Evolutionary conservation across 2,113 vertebrate species (phyloP), one percentile per base, ranked within the genome.

Genomic region (Oryzias curvinotus): DNA sequence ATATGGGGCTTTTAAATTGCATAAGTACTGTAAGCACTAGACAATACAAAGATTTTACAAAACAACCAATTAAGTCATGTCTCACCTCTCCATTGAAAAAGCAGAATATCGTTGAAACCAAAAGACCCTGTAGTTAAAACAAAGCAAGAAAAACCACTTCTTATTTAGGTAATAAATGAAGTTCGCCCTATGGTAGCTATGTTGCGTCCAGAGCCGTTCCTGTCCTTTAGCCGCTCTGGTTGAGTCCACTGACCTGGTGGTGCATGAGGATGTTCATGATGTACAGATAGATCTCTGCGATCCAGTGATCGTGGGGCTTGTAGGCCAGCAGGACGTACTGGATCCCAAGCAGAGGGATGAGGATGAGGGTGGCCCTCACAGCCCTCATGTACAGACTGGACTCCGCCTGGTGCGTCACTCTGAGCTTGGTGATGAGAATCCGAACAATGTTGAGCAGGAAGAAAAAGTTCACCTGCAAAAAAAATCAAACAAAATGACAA

Each of bases 381-480:
- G 97, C 95, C 65, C 97, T 94, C 96, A 99, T 98, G 88, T 99
- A 99, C 8, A 98, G 94, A 73, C 95, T 96, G 79, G 95, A 96
- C 80, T 99, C 97, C 0, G 96, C 95, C 81, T 95, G 95, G 87
- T 98, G 97, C 0, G 97, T 99, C 54, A 98, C 96, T 49, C 95
- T 94, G 72, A 99, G 90, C 84, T 99, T 99, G 21, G 96, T 98
- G 80, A 99, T 96, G 62, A 99, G 93, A 30, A 99, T 96, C 1
- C 96, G 95, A 0, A 99, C 95, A 0, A 99, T 98, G 64, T 99
- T 99, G 18, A 98, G 85, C 26, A 99, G 90, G 88, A 99, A 99
- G 81, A 98, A 98, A 1, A 99, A 92, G 82, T 98, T 98, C 45
- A 98, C 94, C 97, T 98, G 75, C 2, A n/a, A 14, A 41, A n/a